Evolutionary conservation across 2,888 invertebrate genomes (phyloP), one percentile per base, ranked within the genome.

Genomic region (Drosophila stalkeri): DNA sequence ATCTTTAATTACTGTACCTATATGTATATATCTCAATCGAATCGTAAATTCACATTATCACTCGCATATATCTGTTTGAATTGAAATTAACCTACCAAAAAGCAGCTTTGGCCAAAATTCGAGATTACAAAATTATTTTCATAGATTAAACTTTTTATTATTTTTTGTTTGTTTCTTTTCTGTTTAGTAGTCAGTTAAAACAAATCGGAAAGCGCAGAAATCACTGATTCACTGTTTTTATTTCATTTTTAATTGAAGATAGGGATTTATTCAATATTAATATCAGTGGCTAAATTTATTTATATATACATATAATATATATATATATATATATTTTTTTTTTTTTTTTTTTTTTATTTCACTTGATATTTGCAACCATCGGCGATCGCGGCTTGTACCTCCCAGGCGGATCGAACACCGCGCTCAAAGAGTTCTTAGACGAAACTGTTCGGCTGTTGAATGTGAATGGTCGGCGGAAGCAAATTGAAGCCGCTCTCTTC

Each of bases 341-440:
- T 23, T 23, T 23, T 2, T 23, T 27, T 6, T 27, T 23, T 27
- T 6, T 27, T 27, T 52, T 67, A 49, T 56, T 74, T 39, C 67
- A 65, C 65, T 71, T 79, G 63, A 52, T 62, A 39, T 41, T 16
- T 16, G 59, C 47, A 35, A 31, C 52, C 47, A 47, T 39, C 59
- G 60, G 43, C 51, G 62, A 57, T 20, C 65, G 57, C 77, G 75
- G 43, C 63, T 39, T 56, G 68, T 69, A 60, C 64, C 81, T 57
- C 68, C 64, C 67, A 82, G 86, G 77, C 80, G 75, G 80, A 78
- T 84, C 81, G 41, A 76, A 35, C 75, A 89, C 92, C 91, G 91
- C 79, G 91, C 86, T 84, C 86, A 86, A 82, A 91, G 91, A 92
- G 91, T 91, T 92, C 91, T 92, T 91, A 87, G 91, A 77, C 85